Base-by-base conservation (phyloP, 2,113 vertebrate species). In the Megalops atlanticus region DNA sequence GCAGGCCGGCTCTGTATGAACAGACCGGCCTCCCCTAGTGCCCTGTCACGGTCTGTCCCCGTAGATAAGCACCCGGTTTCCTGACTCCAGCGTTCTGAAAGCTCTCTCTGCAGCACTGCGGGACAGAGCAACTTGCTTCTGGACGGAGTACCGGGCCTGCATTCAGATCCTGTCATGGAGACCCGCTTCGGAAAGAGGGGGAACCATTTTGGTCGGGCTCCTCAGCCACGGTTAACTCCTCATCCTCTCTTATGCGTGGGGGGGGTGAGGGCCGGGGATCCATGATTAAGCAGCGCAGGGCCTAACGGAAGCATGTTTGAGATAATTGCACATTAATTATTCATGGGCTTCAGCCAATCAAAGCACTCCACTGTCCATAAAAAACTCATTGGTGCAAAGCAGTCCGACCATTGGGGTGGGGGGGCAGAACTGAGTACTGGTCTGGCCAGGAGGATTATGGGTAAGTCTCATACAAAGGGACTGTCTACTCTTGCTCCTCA, bases 11-110 rank as follows among this genome's bases (percentile, higher is more conserved):
- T 73, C 78, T 78, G 68, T 41, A 79, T 72, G 82, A 84, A 82
- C 76, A 83, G 77, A 10, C 11, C 64, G 73, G 77, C 73, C 77
- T 47, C 80, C 24, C 58, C 58, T n/a, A 5, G n/a, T 8, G 74
- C 24, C 36, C 71, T 74, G 83, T 70, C 45, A 71, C 76, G 47
- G 54, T 72, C 82, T 77, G 43, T 84, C 80, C 72, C 73, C 27
- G 10, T 40, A 81, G 87, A 90, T 87, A 87, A 83, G 80, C 24
- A 8, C 58, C 3, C 24, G 6, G 8, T 58, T n/a, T 31, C 31
- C 1, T n/a, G n/a, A n/a, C n/a, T n/a, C n/a, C n/a, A n/a, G n/a
- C n/a, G 58, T 10, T 31, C 58, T 27, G 58, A 64, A 64, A 27
- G n/a, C n/a, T 18, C 21, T 58, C n/a, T 64, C 18, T 31, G 24